Evolutionary conservation across 2,888 invertebrate genomes (phyloP), one percentile per base, ranked within the genome.

Genomic region (Leptopterna dolabrata): DNA sequence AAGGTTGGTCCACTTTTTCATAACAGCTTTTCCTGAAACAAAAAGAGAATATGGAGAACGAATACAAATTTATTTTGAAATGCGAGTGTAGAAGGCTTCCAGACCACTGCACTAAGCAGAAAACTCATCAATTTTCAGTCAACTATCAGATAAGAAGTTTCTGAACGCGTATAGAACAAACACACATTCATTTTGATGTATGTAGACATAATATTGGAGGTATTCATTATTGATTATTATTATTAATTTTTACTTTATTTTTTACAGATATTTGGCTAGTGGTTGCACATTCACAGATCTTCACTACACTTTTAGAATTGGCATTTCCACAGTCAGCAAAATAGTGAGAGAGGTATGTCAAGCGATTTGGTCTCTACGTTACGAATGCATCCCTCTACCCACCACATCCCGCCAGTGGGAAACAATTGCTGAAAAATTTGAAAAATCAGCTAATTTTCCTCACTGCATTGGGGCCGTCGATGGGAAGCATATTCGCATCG

Each of bases 381-480:
- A 88, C n/a, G 89, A 89, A 76, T 90, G 89, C 76, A 89, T 90
- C 86, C 89, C 87, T 71, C 30, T 51, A 87, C 80, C 87, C 14
- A 80, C 89, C 76, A n/a, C n/a, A n/a, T 88, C 78, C 88, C 88
- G 89, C 6, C 41, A 55, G 29, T 88, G 87, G 84, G 88, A 90
- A 88, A 76, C 87, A 16, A 89, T 89, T n/a, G 90, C 90, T 76
- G 51, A 29, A 84, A 89, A 78, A 29, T 90, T 90, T 89, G 89
- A 90, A 90, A 88, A 43, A 88, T 87, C 43, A 43, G 88, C 89
- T 0, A 90, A 90, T 84, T 90, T 90, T 87, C 89, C 90, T 51
- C 89, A 90, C 81, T 90, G 90, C 87, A 78, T 90, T 80, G 89
- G 90, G n/a, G 90, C 89, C 27, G 88, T 90, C 14, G 89, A 90